Conservation (phyloP, 37 sponge, comb jelly and placozoan genomes). For the Beroe forskalii region DNA sequence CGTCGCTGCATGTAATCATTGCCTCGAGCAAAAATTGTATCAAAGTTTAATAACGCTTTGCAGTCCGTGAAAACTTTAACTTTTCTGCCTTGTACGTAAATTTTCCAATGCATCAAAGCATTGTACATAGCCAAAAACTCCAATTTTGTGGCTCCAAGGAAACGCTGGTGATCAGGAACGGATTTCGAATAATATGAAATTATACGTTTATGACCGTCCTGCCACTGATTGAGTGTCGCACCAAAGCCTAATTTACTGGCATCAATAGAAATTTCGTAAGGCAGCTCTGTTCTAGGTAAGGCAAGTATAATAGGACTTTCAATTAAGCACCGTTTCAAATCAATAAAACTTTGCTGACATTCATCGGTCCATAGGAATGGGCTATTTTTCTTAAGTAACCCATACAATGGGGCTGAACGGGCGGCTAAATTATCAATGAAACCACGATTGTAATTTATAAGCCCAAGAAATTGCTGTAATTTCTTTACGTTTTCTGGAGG, state of each 20-base stretch:
- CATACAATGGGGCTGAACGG: background rate
- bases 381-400: background rate
- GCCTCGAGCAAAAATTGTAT: background rate
- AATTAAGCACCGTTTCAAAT: background rate
- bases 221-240: background rate
- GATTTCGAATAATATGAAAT: background rate
- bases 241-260: background rate
- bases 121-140: background rate
- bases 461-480: constrained; percentile 31
- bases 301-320: background rate
- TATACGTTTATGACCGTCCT: background rate
- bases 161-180: constrained; percentile 1
- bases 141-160: background rate
- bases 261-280: background rate
- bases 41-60: background rate
- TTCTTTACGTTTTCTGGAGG: background rate
- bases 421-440: background rate
- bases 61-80: constrained; percentile 7
- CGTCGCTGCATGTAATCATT: background rate
- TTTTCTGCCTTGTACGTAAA: background rate
- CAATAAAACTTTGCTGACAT: background rate
- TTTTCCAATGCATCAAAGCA: constrained; percentile 28
- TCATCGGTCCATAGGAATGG: background rate
- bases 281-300: background rate
- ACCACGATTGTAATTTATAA: too few species aligned